Conservation (phyloP, 1,140 invertebrate genomes). For the Lordiphosa mommai region DNA sequence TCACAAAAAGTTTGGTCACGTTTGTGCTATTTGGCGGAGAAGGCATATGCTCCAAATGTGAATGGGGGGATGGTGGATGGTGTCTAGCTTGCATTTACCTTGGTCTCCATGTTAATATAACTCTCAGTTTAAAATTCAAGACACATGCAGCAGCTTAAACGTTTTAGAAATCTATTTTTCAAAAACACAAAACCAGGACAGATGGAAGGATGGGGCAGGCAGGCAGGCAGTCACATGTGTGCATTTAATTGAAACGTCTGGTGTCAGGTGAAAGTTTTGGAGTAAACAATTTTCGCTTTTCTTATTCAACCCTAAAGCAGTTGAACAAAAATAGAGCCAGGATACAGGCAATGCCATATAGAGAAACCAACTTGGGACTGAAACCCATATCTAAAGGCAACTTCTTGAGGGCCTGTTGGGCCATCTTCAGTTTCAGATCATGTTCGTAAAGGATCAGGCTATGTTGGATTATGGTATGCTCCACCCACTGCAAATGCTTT, state of each 20-base stretch:
- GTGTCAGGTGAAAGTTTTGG: conserved; percentile 30
- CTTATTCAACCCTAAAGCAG: background rate
- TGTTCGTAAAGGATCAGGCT: conserved; percentile 23
- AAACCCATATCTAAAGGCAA: background rate
- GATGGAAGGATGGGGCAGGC: background rate
- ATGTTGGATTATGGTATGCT: conserved; percentile 25
- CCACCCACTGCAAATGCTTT: conserved; percentile 24
- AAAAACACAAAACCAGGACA: conserved; percentile 47
- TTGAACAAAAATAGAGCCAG: conserved; percentile 22
- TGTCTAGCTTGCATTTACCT: conserved; percentile 65
- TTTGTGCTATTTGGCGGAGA: conserved; percentile 73
- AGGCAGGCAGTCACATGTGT: conserved; percentile 16
- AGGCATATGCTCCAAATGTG: conserved; percentile 58
- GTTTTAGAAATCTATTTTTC: conserved; percentile 78
- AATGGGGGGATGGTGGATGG: conserved; percentile 6
- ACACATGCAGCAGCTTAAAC: conserved; percentile 75
- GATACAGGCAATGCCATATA: conserved; percentile 9
- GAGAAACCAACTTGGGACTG: background rate
- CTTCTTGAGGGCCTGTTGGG: conserved; percentile 5
- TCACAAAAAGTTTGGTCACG: conserved; percentile 76
- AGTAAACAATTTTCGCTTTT: conserved; percentile 24
- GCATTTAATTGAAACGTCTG: conserved; percentile 76
- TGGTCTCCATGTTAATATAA: conserved; percentile 72
- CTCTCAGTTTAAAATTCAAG: conserved; percentile 71
- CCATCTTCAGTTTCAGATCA: conserved; percentile 16